Conservation (phyloP, 1,140 invertebrate genomes). For the Globodera rostochiensis region DNA sequence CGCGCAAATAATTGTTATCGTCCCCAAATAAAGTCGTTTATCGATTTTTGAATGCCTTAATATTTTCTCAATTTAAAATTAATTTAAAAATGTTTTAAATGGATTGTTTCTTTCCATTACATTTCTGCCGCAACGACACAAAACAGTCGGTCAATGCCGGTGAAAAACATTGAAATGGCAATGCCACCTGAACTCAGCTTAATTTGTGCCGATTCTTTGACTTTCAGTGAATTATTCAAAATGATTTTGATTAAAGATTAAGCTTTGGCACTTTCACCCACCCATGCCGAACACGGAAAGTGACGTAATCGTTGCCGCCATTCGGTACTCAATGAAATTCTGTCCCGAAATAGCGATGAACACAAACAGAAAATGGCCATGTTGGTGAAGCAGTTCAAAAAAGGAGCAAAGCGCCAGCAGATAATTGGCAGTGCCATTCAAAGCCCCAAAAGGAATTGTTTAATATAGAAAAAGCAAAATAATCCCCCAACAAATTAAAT, state of each 20-base stretch:
- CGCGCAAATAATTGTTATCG: background rate
- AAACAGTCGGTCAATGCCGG: conserved; percentile 20
- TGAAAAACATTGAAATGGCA: conserved; percentile 11
- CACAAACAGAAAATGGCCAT: conserved; percentile 23
- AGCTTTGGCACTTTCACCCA: background rate
- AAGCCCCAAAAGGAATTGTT: background rate
- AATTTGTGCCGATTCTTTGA: background rate
- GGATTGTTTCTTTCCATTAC: too few relatives aligned
- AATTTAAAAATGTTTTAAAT: too few relatives aligned
- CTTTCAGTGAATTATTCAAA: background rate
- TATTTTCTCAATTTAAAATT: too few relatives aligned
- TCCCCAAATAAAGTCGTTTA: background rate
- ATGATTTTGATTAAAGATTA: too few relatives aligned
- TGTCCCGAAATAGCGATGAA: background rate
- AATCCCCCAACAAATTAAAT: too few relatives aligned
- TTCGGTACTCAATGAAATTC: conserved; percentile 25
- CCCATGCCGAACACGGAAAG: conserved; percentile 9
- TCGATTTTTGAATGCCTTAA: background rate
- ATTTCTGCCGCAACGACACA: background rate
- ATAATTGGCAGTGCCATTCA: conserved; percentile 20
- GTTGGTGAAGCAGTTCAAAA: conserved; percentile 29
- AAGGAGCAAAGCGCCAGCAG: conserved; percentile 21
- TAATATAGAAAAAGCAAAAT: too few relatives aligned
- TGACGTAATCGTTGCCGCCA: background rate
- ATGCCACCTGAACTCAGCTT: background rate